Conservation (phyloP, 1,140 invertebrate species). For the Zaprionus gabonicus region DNA sequence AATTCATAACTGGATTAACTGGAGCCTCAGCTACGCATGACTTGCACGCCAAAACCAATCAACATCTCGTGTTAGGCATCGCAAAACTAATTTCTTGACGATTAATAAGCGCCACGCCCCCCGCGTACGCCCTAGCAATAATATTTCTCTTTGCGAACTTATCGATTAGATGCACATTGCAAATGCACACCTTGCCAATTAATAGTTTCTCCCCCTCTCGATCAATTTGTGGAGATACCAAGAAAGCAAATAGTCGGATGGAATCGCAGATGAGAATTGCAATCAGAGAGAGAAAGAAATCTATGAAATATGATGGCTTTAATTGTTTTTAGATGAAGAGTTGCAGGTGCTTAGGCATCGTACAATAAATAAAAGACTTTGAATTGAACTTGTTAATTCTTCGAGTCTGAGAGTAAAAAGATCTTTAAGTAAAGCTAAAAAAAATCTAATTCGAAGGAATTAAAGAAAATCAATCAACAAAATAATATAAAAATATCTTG, state of each 20-base stretch:
- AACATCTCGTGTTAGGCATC: constrained; percentile 11
- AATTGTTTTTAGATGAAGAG: neutral
- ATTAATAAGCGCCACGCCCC: constrained; percentile 59
- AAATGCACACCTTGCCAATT: constrained; percentile 61
- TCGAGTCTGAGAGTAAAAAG: no score
- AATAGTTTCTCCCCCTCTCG: constrained; percentile 46
- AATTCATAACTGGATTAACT: neutral
- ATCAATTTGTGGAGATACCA: constrained; percentile 71
- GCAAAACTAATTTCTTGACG: constrained; percentile 65
- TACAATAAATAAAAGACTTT: no score
- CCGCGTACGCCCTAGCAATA: constrained; percentile 3
- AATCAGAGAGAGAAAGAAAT: neutral
- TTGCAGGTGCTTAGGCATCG: neutral
- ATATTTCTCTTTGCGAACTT: neutral
- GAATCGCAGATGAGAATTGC: neutral
- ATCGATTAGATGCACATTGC: constrained; percentile 37
- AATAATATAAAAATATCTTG: no score
- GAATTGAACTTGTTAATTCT: no score
- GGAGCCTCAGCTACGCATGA: neutral
- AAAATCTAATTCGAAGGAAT: no score
- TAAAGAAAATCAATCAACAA: no score
- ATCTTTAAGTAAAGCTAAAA: neutral
- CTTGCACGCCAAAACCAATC: neutral
- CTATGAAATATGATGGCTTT: neutral
- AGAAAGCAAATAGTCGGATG: constrained; percentile 54